phyloP scores from a whole-genome alignment of 2,797 vertebrate genomes.

The Macroramphosus scolopax region DNA sequence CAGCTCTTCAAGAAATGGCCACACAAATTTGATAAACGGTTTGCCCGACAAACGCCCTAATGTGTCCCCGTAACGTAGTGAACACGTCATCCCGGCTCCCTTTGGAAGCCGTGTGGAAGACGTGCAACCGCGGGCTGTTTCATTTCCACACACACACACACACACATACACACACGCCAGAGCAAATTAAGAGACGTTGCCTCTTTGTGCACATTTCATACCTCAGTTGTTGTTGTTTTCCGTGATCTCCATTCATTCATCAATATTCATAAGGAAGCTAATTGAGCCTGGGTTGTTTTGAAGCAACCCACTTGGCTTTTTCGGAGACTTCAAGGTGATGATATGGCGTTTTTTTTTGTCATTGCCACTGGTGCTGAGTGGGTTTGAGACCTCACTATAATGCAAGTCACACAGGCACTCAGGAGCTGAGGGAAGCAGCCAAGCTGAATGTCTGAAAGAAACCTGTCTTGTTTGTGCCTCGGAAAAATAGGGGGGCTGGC shows the following conservation, averaged over 20 bases:
- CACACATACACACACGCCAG: constrained; percentile 1
- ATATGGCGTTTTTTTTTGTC: constrained; percentile 53
- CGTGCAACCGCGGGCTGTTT: no score
- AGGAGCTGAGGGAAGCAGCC: constrained; percentile 66
- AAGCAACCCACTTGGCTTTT: constrained; percentile 41
- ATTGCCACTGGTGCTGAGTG: constrained; percentile 52
- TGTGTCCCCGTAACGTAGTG: constrained; percentile 3
- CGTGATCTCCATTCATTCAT: constrained; percentile 50
- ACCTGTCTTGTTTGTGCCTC: constrained; percentile 68
- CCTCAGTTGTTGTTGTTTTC: constrained; percentile 15
- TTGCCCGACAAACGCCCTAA: constrained; percentile 17
- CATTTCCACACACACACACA: background rate
- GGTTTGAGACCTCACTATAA: constrained; percentile 67
- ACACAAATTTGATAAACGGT: constrained; percentile 45
- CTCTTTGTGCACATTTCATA: constrained; percentile 31
- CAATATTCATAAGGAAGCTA: constrained; percentile 59
- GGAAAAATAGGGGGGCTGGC: constrained; percentile 45
- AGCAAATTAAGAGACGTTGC: constrained; percentile 16
- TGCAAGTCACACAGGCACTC: constrained; percentile 72
- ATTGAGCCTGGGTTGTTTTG: constrained; percentile 43
- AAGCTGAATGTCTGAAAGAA: constrained; percentile 66
- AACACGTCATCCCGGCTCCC: constrained; percentile 21
- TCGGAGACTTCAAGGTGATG: constrained; percentile 50
- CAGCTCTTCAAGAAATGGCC: constrained; percentile 41
- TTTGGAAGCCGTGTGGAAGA: no score